A percentile compares a stretch with the other conserved stretches of the same genome.
Conservation (phyloP, 1,140 invertebrate species). For the Drosophila sp. region DNA sequence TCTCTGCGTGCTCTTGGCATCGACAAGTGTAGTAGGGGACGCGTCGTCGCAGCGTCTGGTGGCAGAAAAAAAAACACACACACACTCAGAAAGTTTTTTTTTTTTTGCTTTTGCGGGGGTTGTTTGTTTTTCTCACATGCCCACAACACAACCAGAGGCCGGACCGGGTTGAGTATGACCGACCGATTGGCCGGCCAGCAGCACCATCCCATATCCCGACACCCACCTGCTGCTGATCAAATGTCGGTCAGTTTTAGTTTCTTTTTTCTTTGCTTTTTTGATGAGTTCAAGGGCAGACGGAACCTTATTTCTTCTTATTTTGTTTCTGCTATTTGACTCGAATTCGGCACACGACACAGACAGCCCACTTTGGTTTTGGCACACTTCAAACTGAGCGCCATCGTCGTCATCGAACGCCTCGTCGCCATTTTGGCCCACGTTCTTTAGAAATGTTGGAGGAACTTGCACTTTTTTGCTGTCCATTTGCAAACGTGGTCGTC, state of each 20-base stretch:
- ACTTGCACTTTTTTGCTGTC: slow-evolving; percentile 69
- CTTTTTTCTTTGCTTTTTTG: not conserved
- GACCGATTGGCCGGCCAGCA: not conserved
- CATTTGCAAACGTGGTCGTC: slow-evolving; percentile 60
- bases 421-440: slow-evolving; percentile 65
- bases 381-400: slow-evolving; percentile 47
- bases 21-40: slow-evolving; percentile 66
- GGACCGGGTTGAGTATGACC: slow-evolving; percentile 9
- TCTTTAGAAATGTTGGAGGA: slow-evolving; percentile 17
- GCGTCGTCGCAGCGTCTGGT: slow-evolving; percentile 67
- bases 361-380: slow-evolving; percentile 39
- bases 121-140: slow-evolving; percentile 52
- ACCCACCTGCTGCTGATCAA: slow-evolving; percentile 65
- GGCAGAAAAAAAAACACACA: slow-evolving; percentile 40
- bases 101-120: slow-evolving; percentile 58
- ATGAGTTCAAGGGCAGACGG: slow-evolving; percentile 63
- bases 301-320: slow-evolving; percentile 26
- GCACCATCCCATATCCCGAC: slow-evolving; percentile 28
- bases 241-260: slow-evolving; percentile 64
- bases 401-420: slow-evolving; percentile 44
- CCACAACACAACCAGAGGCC: slow-evolving; percentile 33
- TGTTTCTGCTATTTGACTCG: not conserved
- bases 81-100: not conserved
- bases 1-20: slow-evolving; percentile 67
- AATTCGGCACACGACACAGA: slow-evolving; percentile 45